Conservation (phyloP, 2,888 invertebrate species). For the Zaprionus obscuricornis region DNA sequence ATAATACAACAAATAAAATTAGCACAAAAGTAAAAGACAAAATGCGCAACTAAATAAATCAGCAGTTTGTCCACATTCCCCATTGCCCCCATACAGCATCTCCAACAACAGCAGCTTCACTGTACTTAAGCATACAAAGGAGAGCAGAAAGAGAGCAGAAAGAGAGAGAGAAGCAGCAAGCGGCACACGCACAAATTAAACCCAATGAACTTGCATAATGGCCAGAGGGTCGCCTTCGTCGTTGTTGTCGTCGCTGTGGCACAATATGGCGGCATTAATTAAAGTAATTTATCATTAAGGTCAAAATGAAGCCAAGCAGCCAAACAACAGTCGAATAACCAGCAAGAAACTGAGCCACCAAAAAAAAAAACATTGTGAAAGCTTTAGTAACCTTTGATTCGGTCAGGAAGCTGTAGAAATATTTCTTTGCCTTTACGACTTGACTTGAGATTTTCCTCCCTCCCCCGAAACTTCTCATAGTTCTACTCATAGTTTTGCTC, state of each 20-base stretch:
- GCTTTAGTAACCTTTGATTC: constrained; percentile 65
- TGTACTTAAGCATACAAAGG: too few relatives aligned
- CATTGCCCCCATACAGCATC: background rate
- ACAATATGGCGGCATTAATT: constrained; percentile 81
- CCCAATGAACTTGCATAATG: constrained; percentile 78
- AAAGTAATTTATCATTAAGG: constrained; percentile 82
- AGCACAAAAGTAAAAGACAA: constrained; percentile 61
- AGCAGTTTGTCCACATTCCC: constrained; percentile 18
- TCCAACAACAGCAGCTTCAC: background rate
- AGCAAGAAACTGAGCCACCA: constrained; percentile 10
- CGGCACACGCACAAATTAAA: constrained; percentile 71
- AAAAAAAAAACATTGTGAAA: background rate
- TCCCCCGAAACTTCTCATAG: constrained; percentile 5
- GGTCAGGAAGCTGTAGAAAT: constrained; percentile 73
- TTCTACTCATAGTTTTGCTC: constrained; percentile 29
- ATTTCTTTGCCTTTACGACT: constrained; percentile 58
- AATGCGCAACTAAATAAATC: constrained; percentile 71
- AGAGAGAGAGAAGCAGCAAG: too few relatives aligned
- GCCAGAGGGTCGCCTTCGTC: constrained; percentile 10
- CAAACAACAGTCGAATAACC: constrained; percentile 2
- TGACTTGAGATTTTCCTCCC: too few relatives aligned
- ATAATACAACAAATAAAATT: constrained; percentile 48
- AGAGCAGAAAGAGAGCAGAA: too few relatives aligned
- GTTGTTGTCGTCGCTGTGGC: constrained; percentile 58
- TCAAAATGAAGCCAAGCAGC: constrained; percentile 60